Percentiles rank a stretch among this genome's conserved stretches.
These are phyloP conservation scores for Drosophila anomalata DNA, from an alignment of 2,888 invertebrate species.

Conservation along the genomic window DNA sequence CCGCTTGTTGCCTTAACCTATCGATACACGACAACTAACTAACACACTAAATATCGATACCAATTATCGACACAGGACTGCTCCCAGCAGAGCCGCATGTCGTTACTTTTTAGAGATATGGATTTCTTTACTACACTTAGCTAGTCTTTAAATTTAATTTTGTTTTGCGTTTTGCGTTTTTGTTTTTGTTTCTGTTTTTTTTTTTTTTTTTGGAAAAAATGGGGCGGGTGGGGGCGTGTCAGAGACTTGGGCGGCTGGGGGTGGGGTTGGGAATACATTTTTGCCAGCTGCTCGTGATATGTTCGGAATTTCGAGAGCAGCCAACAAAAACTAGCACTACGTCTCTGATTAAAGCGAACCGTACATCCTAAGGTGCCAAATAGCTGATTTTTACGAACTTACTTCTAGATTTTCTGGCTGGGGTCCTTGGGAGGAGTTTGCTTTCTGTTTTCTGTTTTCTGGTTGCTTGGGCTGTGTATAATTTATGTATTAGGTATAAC, in stretches of 20 bases:
- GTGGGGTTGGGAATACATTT: constrained; percentile 4
- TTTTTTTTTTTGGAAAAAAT: neutral
- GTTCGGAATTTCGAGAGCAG: constrained; percentile 21
- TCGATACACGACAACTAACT: constrained; percentile 23
- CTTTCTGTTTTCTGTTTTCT: neutral
- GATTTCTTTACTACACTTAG: constrained; percentile 23
- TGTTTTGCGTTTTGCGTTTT: neutral
- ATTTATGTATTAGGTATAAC: constrained; percentile 1
- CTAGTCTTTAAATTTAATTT: neutral
- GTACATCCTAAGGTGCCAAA: constrained; percentile 6
- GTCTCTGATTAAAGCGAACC: constrained; percentile 23
- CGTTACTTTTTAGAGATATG: constrained; percentile 22
- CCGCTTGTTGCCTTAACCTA: constrained; percentile 40
- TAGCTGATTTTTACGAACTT: constrained; percentile 18
- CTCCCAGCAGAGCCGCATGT: neutral
- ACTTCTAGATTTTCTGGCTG: constrained; percentile 2
- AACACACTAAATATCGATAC: constrained; percentile 15
- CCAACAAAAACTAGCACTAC: constrained; percentile 11
- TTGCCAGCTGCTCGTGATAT: constrained; percentile 34
- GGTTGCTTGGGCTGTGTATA: constrained; percentile 1
- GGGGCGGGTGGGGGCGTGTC: constrained; percentile 3
- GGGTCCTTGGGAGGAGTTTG: neutral
- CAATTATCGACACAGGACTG: constrained; percentile 7
- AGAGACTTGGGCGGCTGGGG: constrained; percentile 5
- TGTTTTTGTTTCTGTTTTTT: neutral